Percentiles rank a stretch among this genome's conserved stretches.
These are phyloP conservation scores for Daptonema setosum DNA, from an alignment of 2,888 invertebrate genomes.

Conservation along the genomic window DNA sequence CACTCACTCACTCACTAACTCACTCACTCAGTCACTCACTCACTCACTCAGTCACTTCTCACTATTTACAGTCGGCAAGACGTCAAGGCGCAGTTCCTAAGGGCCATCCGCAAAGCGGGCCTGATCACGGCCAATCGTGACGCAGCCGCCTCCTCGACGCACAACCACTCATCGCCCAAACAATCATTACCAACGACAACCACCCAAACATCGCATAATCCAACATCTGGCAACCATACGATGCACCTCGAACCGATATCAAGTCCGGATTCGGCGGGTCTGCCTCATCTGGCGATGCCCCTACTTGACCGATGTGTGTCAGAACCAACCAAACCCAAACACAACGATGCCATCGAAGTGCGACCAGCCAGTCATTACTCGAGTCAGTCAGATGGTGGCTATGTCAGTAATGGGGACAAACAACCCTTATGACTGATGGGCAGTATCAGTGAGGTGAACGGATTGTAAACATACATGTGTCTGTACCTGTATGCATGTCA, in stretches of 20 bases:
- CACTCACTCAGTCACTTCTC: too few relatives aligned
- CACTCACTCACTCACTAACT: too few relatives aligned
- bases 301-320: background rate
- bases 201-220: too few relatives aligned
- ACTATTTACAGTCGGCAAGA: background rate
- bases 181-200: too few relatives aligned
- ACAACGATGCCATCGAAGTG: background rate
- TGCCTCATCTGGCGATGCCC: background rate
- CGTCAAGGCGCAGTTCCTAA: constrained; percentile 8
- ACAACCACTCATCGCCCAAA: too few relatives aligned
- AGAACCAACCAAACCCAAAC: background rate
- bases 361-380: constrained; percentile 8
- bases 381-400: constrained; percentile 9
- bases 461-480: too few relatives aligned
- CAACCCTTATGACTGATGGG: too few relatives aligned
- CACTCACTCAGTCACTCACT: too few relatives aligned
- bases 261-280: background rate
- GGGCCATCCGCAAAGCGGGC: constrained; percentile 8
- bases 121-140: background rate
- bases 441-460: too few relatives aligned
- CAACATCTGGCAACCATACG: background rate
- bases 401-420: constrained; percentile 8
- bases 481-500: too few relatives aligned
- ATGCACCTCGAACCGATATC: background rate
- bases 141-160: background rate